Evolutionary conservation across 2,113 vertebrate genomes (phyloP), one percentile per base, ranked within the genome.

Genomic region (Nothobranchius furzeri): DNA sequence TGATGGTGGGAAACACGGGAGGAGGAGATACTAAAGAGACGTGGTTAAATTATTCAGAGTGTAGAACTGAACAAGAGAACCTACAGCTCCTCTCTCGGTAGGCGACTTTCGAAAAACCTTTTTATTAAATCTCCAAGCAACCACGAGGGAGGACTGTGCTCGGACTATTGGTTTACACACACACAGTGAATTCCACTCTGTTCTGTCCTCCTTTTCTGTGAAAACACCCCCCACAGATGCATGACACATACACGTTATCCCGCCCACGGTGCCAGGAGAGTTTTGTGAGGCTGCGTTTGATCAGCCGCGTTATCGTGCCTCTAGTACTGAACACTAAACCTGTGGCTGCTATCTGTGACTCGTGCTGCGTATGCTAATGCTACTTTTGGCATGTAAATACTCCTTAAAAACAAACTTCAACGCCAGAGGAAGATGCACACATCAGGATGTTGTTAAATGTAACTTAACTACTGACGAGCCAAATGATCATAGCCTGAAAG

Each of bases 1-100:
- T 0, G 96, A 96, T 12, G 90, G 88, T 9, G 92, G 93, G 49
- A 81, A 89, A 11, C 75, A 71, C 0, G 91, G 93, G 46, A 92
- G 90, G 35, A 88, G 91, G 83, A 87, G 92, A 63, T 94, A 91
- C 86, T 95, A 20, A 61, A 30, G 37, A 0, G 20, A 43, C 12
- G 0, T 64, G 59, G 37, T 65, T 46, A 45, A 59, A 30, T 6
- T 47, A 43, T 25, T 64, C 11, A 50, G 52, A 60, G 55, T 56
- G 25, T 37, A 45, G 43, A n/a, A 47, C 37, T 20, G 3, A 54
- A 48, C 8, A 42, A 36, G 45, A 43, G 45, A 12, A 66, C 17
- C n/a, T 48, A 1, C 37, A 47, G 70, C 37, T 60, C 43, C 58
- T 50, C 50, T 30, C 40, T 20, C 37, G 63, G 52, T 72, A 57